Conservation (phyloP, 2,888 invertebrate genomes). For the Masnerella sp. region DNA sequence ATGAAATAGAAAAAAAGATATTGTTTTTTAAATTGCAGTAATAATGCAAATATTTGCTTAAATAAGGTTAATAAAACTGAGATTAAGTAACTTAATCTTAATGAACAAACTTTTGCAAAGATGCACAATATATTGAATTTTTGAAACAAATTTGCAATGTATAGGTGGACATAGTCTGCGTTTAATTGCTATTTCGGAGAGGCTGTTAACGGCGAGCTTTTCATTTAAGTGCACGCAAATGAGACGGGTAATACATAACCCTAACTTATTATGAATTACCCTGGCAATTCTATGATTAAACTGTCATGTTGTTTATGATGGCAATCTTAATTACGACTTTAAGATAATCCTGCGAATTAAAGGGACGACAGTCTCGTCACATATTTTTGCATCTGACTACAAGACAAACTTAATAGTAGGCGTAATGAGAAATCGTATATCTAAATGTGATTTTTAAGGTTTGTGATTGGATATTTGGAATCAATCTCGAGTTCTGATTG, state of each 20-base stretch:
- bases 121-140: constrained; percentile 7
- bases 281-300: constrained; percentile 47
- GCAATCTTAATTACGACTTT: constrained; percentile 46
- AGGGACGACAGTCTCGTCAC: neutral
- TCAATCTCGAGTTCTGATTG: too few relatives aligned
- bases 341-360: constrained; percentile 38
- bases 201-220: constrained; percentile 40
- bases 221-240: constrained; percentile 46
- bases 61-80: too few relatives aligned
- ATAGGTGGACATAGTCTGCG: constrained; percentile 5
- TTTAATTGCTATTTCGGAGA: constrained; percentile 30
- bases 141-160: constrained; percentile 13
- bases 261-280: constrained; percentile 38
- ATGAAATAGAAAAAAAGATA: too few relatives aligned
- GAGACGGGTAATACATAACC: constrained; percentile 41
- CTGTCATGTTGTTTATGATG: constrained; percentile 51
- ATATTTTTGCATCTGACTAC: neutral
- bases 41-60: too few relatives aligned
- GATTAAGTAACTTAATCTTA: neutral
- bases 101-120: neutral
- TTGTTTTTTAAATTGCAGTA: too few relatives aligned
- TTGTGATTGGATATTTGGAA: too few relatives aligned
- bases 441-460: too few relatives aligned
- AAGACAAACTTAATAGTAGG: neutral
- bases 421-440: constrained; percentile 5